Evolutionary conservation across 2,888 invertebrate genomes (phyloP), one percentile per base, ranked within the genome.

Genomic region (Chromoteleia sp.): DNA sequence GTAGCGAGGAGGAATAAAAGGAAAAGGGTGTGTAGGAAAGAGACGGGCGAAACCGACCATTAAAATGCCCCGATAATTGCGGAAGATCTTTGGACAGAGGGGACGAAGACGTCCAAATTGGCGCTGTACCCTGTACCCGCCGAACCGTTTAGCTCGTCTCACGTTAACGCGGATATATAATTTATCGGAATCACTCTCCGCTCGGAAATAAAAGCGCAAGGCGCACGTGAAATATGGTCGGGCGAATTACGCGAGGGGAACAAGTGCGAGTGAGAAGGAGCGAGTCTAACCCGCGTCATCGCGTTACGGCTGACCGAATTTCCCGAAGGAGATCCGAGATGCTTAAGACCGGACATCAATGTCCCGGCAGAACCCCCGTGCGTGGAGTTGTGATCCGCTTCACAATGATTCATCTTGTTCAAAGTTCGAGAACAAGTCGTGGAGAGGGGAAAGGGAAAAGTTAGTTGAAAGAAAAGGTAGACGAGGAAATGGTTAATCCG

Each of bases 81-180:
- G n/a, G n/a, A n/a, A n/a, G n/a, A n/a, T n/a, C n/a, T n/a, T n/a
- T n/a, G n/a, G n/a, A n/a, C n/a, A n/a, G n/a, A n/a, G n/a, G n/a
- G n/a, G 86, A 81, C 84, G 86, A 85, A 83, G 87, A 87, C 83
- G 74, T 85, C 88, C 85, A 89, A 90, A 90, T 90, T 90, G 86
- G 86, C 83, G 83, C 83, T 87, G 84, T 83, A 87, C 87, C 85
- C 85, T 87, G 86, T 77, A 82, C 80, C 81, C 74, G 70, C 48
- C 25, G 25, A 81, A 75, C 70, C 73, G 54, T 68, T 75, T 75
- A 70, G 52, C 81, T 81, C 70, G 50, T 81, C 85, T 83, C 81
- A 77, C 83, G 79, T 82, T 85, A 84, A 84, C 84, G 82, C 86
- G 43, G 67, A 68, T 61, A 84, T 86, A 86, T 89, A 88, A 89